Conservation (phyloP, 2,797 vertebrate genomes). For the Poeciliopsis gracilis region DNA sequence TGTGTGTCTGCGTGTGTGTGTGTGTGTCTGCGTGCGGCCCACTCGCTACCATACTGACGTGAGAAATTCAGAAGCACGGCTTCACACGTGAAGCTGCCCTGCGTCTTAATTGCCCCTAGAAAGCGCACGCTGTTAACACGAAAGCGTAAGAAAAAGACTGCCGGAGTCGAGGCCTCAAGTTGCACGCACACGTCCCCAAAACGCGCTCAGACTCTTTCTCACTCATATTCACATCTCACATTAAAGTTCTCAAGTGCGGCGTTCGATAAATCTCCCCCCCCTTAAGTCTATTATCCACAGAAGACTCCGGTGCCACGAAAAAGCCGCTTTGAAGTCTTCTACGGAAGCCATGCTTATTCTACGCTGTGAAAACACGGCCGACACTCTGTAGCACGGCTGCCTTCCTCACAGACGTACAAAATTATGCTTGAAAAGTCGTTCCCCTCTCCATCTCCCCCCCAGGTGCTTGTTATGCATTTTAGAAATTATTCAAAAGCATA, state of each 20-base stretch:
- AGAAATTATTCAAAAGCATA: conserved; percentile 34
- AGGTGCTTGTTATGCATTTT: conserved; percentile 53
- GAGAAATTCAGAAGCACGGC: conserved; percentile 34
- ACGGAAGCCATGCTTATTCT: conserved; percentile 64
- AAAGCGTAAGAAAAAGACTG: neutral
- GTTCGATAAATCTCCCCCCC: conserved; percentile 75
- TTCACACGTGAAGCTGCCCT: conserved; percentile 45
- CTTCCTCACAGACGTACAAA: conserved; percentile 46
- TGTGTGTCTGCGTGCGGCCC: conserved; percentile 7
- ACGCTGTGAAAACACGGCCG: conserved; percentile 56
- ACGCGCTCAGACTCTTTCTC: conserved; percentile 33
- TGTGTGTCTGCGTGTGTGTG: conserved; percentile 10
- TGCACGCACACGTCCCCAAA: neutral
- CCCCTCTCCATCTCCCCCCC: conserved; percentile 17
- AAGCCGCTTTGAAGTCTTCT: conserved; percentile 74
- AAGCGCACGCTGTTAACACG: conserved; percentile 1
- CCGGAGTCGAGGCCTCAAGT: no score
- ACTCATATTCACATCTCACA: conserved; percentile 59
- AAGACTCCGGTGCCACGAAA: conserved; percentile 69
- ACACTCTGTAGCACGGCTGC: conserved; percentile 51
- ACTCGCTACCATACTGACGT: conserved; percentile 54
- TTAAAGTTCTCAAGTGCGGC: conserved; percentile 68
- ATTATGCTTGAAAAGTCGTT: conserved; percentile 50
- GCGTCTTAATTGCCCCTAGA: conserved; percentile 41
- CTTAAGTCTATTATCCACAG: conserved; percentile 77